These are phyloP conservation scores for Sinhomidia bicolor DNA, from an alignment of 2,888 invertebrate species.

Conservation along the genomic window DNA sequence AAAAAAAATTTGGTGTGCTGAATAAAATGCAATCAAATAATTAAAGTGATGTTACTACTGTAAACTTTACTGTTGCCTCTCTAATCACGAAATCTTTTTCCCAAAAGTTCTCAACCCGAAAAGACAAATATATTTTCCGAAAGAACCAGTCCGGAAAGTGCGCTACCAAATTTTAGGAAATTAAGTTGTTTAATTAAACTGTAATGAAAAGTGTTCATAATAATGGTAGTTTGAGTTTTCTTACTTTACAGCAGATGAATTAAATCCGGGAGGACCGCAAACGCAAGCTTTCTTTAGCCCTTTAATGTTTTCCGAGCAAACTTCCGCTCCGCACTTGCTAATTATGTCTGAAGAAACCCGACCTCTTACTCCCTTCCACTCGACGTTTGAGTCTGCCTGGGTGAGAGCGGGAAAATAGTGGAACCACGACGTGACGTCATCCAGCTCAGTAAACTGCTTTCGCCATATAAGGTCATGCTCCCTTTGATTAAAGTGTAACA, in stretches of 20 bases:
- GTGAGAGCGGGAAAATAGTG: conserved; percentile 52
- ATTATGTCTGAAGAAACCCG: conserved; percentile 8
- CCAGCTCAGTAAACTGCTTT: conserved; percentile 24
- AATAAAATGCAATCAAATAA: too few species aligned
- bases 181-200: not conserved
- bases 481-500: conserved; percentile 38
- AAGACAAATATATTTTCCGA: conserved; percentile 56
- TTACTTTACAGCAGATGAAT: conserved; percentile 40
- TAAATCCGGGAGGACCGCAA: conserved; percentile 66
- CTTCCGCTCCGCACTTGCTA: not conserved
- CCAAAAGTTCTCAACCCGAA: not conserved
- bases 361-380: conserved; percentile 46
- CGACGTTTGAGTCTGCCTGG: not conserved
- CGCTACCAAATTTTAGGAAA: conserved; percentile 27
- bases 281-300: conserved; percentile 37
- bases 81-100: too few species aligned
- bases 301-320: not conserved
- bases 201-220: not conserved
- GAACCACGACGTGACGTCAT: conserved; percentile 38
- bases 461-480: conserved; percentile 47
- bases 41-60: too few species aligned
- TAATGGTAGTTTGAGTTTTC: conserved; percentile 6
- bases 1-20: too few species aligned
- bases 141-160: conserved; percentile 19
- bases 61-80: too few species aligned